Conservation (phyloP, 2,797 vertebrate genomes). For the Petrocephalus sullivani region DNA sequence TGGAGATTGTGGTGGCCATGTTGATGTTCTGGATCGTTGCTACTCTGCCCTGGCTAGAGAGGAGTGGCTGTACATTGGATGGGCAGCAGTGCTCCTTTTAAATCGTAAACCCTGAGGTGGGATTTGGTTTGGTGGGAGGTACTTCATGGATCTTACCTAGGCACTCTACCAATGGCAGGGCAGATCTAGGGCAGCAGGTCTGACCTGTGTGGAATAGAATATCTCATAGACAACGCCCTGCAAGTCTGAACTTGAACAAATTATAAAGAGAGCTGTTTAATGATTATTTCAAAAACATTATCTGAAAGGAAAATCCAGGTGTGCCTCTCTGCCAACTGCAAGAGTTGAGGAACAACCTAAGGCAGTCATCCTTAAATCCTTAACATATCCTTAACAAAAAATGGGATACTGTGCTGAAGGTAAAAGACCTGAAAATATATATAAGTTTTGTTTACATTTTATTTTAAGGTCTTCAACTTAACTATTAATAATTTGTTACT, state of each 20-base stretch:
- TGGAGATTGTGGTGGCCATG: neutral
- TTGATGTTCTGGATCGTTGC: neutral
- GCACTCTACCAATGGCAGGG: neutral
- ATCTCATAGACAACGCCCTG: neutral
- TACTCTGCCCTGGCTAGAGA: constrained; percentile 18
- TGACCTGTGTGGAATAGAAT: constrained; percentile 7
- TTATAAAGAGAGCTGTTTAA: neutral
- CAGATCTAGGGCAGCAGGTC: neutral
- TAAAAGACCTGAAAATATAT: neutral
- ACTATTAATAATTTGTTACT: neutral
- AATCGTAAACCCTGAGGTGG: neutral
- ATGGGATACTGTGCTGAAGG: neutral
- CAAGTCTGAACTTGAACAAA: constrained; percentile 1
- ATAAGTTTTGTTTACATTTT: neutral
- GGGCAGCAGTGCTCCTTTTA: constrained; percentile 10
- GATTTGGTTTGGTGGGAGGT: neutral
- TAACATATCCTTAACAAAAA: neutral
- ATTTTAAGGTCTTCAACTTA: neutral
- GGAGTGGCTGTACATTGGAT: neutral
- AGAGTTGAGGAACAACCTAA: neutral
- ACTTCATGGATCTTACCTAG: neutral
- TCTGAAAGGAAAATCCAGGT: constrained; percentile 5
- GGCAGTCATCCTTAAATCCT: neutral
- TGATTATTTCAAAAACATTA: constrained; percentile 8
- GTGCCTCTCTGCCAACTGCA: neutral